phyloP scores from a whole-genome alignment of 2,113 vertebrate genomes.

The Coptodon rendalli region DNA sequence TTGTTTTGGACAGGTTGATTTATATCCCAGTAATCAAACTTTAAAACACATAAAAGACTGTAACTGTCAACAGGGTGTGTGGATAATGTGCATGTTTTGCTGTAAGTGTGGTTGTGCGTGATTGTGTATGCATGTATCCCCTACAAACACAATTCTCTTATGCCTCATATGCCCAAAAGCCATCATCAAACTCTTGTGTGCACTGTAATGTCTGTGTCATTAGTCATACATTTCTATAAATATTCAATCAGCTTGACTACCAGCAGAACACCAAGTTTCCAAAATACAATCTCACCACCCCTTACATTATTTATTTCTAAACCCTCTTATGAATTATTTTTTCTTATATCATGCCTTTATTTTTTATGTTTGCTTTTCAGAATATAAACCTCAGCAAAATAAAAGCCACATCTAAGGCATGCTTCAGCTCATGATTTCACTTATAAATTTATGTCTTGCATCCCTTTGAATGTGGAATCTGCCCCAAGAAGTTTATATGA shows the following conservation, averaged over 20 bases:
- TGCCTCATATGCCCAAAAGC: constrained; percentile 52
- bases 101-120: constrained; percentile 9
- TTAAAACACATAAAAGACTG: constrained; percentile 36
- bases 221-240: constrained; percentile 67
- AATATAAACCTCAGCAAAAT: constrained; percentile 25
- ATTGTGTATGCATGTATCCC: neutral
- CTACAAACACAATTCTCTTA: constrained; percentile 36
- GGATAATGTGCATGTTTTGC: constrained; percentile 13
- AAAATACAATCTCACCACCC: constrained; percentile 53
- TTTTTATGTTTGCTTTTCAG: constrained; percentile 18
- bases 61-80: constrained; percentile 1
- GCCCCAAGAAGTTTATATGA: neutral
- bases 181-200: constrained; percentile 52
- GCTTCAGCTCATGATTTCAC: constrained; percentile 2
- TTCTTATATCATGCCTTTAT: constrained; percentile 30
- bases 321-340: constrained; percentile 52
- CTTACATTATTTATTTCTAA: constrained; percentile 62
- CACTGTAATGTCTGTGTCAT: constrained; percentile 53
- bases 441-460: neutral
- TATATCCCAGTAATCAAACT: constrained; percentile 42
- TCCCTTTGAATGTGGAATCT: neutral
- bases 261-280: constrained; percentile 36
- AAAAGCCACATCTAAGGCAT: constrained; percentile 5
- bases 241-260: constrained; percentile 64
- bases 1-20: constrained; percentile 36